Evolutionary conservation across 1,140 invertebrate genomes (phyloP).

Genomic region (Drosophila baimaii): DNA sequence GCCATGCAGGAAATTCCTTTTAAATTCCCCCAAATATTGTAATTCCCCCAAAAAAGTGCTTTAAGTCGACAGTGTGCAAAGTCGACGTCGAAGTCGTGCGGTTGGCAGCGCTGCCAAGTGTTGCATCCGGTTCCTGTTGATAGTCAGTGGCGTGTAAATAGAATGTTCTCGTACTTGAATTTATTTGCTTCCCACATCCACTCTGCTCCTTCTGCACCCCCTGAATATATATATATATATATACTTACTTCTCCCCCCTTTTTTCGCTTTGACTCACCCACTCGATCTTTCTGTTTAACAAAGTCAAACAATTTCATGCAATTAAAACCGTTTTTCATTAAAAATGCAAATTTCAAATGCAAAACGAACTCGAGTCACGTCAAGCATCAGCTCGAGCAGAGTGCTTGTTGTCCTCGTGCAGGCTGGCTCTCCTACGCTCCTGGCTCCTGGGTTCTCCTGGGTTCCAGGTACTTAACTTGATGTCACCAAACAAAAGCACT

Average conservation of each 20-base stretch:
- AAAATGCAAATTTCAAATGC: slow-evolving; percentile 82
- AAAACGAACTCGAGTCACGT: slow-evolving; percentile 80
- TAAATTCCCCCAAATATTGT: not conserved
- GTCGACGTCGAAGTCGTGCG: slow-evolving; percentile 44
- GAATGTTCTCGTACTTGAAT: slow-evolving; percentile 71
- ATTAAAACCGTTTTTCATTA: slow-evolving; percentile 83
- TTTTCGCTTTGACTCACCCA: slow-evolving; percentile 2
- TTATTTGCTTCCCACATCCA: slow-evolving; percentile 49
- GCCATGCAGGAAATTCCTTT: not conserved
- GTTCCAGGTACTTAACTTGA: slow-evolving; percentile 79
- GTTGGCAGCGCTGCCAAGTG: slow-evolving; percentile 76
- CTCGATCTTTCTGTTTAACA: slow-evolving; percentile 69
- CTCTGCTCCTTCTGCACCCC: not conserved
- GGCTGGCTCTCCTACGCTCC: slow-evolving; percentile 16
- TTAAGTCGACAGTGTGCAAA: slow-evolving; percentile 18
- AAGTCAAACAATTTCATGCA: slow-evolving; percentile 82
- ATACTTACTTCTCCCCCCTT: not conserved
- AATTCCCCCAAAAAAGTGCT: not conserved
- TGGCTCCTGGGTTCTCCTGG: slow-evolving; percentile 38
- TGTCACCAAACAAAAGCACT: slow-evolving; percentile 82
- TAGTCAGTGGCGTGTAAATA: slow-evolving; percentile 77
- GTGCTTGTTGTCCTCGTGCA: slow-evolving; percentile 77
- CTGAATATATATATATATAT: not conserved
- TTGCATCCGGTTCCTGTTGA: slow-evolving; percentile 78
- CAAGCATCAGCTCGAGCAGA: slow-evolving; percentile 66